Base-by-base conservation (phyloP, 2,113 vertebrate genomes). In the Podarcis cretensis region DNA sequence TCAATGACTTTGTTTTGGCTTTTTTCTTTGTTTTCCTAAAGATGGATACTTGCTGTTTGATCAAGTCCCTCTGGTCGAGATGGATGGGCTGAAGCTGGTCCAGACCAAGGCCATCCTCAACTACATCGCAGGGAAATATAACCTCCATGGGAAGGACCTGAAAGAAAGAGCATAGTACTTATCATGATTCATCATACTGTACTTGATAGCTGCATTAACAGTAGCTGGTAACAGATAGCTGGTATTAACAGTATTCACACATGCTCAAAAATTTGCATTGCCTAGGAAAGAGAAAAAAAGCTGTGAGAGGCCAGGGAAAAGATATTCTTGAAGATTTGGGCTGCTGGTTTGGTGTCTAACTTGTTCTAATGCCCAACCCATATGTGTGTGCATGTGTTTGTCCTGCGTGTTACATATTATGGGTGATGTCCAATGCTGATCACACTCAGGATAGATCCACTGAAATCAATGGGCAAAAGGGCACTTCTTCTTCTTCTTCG, bases 51-150 rank as follows among this genome's bases (percentile, higher is more conserved):
- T 99, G 93, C 93, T 98, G 95, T 99, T 98, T 90, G 96, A 98
- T 21, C 98, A 99, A 92, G 95, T 99, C 69, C 98, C 99, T 0
- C 21, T 99, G 96, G 98, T 99, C 9, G 98, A 99, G 93, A 99
- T 99, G 0, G 98, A 99, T 13, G 98, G 98, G 73, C 97, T 99
- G 98, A 98, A 98, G 89, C 93, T 99, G 65, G 93, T 99, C 63
- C 98, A 98, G 94, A 97, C 97, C 12, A 98, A 96, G 88, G 98
- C 98, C 2, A 99, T 99, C 82, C 81, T 98, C 78, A 97, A 97
- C 86, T 99, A 99, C 93, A 97, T 98, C 5, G 98, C 98, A 7
- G 98, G 96, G 57, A 99, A 98, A 94, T 97, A 98, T 96, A 97
- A 98, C 12, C 97, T 99, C 37, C 94, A 98, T 30, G 98, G 98